A percentile compares a stretch with the other conserved stretches of the same genome.
Evolutionary conservation across 2,888 invertebrate genomes (phyloP).

Genomic region (Zaprionus obscuricornis): DNA sequence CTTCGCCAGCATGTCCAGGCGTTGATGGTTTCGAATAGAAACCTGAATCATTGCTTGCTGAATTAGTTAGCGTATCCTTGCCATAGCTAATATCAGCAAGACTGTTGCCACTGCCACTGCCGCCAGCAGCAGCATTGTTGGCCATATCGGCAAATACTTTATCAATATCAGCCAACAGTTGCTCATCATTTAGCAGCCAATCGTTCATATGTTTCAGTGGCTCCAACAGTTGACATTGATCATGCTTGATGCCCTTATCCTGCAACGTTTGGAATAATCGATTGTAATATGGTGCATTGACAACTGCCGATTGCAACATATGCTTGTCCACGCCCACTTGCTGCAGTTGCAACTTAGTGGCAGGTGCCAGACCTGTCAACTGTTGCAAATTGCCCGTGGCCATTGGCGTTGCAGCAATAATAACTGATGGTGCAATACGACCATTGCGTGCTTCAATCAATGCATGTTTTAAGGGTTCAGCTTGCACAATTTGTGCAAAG

Average conservation of each 20-base stretch:
- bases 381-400: slow-evolving; percentile 80
- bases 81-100: slow-evolving; percentile 67
- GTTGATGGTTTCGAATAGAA: slow-evolving; percentile 82
- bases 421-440: slow-evolving; percentile 34
- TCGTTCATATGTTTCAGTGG: slow-evolving; percentile 85
- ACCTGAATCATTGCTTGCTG: slow-evolving; percentile 81
- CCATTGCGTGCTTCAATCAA: slow-evolving; percentile 60
- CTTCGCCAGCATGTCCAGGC: slow-evolving; percentile 68
- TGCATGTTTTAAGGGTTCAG: slow-evolving; percentile 76
- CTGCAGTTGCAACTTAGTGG: slow-evolving; percentile 84
- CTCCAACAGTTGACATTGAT: slow-evolving; percentile 85
- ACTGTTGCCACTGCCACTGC: no score
- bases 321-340: slow-evolving; percentile 85
- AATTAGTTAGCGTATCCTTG: slow-evolving; percentile 60
- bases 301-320: slow-evolving; percentile 85
- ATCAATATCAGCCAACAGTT: slow-evolving; percentile 85
- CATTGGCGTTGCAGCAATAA: slow-evolving; percentile 43
- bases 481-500: slow-evolving; percentile 79
- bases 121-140: slow-evolving; percentile 30
- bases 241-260: slow-evolving; percentile 85
- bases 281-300: slow-evolving; percentile 86
- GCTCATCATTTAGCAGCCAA: slow-evolving; percentile 85
- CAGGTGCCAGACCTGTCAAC: slow-evolving; percentile 83
- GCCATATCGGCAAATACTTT: slow-evolving; percentile 84
- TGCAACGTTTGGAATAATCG: slow-evolving; percentile 85